Base-by-base conservation (phyloP, 1,140 invertebrate species). In the Riptortus pedestris region DNA sequence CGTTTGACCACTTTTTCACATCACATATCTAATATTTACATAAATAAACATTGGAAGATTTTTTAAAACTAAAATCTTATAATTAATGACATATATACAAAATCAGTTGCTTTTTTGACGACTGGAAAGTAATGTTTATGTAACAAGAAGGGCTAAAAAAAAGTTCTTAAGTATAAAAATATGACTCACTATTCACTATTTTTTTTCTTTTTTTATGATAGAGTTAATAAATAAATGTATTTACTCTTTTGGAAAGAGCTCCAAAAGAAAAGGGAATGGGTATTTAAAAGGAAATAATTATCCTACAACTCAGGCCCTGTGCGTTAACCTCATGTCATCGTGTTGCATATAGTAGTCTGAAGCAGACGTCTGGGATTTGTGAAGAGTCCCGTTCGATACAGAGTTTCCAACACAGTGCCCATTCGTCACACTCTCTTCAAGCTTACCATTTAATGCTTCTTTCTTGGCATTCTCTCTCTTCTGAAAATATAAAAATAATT, bases 261-360 rank as follows among this genome's bases (percentile, higher is more conserved):
- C 14, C 5, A 14, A 14, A 55, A 51, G 24, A 26, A 55, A 55
- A 27, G 20, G 14, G 12, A 55, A 55, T 24, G 24, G 51, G 24
- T 12, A 55, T 16, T 14, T 24, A 2, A 24, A 55, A 24, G 51
- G 14, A 55, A 26, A 26, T 24, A 55, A 55, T 14, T 55, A 24
- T 12, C 16, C 14, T 14, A 14, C 24, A 14, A 1, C 26, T 55
- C 51, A 55, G 24, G 51, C 51, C 51, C 51, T 26, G 24, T 55
- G 51, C 14, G 51, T 55, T 55, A 55, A 24, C 51, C 51, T 55
- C 51, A 55, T 55, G 51, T 55, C 51, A 27, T 55, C 51, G 24
- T 55, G 51, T 12, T 24, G 18, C 18, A 18, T 55, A 24, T 55
- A 55, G 24, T 27, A 55, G 14, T 55, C 51, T 1, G 51, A 18